Conservation (phyloP, 2,113 vertebrate genomes). For the Podocnemis expansa region DNA sequence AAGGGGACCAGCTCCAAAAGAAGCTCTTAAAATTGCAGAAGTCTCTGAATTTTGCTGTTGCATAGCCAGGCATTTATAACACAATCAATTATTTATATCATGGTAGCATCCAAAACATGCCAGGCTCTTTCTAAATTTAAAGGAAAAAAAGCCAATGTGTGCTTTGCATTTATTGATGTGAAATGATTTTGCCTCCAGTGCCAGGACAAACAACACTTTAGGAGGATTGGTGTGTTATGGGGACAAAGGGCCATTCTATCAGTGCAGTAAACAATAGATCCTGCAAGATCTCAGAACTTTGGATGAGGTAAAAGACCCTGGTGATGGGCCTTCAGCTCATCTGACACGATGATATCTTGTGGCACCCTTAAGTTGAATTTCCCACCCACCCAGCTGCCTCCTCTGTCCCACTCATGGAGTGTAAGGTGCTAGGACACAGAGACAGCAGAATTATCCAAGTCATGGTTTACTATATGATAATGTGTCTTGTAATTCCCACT, state of each 20-base stretch:
- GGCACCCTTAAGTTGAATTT: no score
- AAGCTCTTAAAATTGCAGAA: not conserved
- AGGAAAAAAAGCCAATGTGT: not conserved
- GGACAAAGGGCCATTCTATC: not conserved
- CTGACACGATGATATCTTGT: not conserved
- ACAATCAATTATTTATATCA: not conserved
- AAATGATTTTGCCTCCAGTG: not conserved
- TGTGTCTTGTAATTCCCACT: not conserved
- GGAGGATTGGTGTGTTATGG: not conserved
- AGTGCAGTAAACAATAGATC: not conserved
- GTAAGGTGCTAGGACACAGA: not conserved
- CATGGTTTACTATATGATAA: not conserved
- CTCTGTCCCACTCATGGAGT: not conserved
- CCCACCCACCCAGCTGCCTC: not conserved
- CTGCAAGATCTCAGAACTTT: not conserved
- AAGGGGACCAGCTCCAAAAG: not conserved
- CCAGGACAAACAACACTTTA: not conserved
- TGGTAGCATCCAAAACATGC: not conserved
- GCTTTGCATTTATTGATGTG: not conserved
- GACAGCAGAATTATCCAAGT: not conserved
- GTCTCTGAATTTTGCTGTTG: not conserved
- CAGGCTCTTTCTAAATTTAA: not conserved
- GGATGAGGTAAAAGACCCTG: not conserved
- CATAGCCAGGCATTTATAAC: not conserved
- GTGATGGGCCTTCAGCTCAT: not conserved